Conservation (phyloP, 2,888 invertebrate genomes). For the Hemicrepidius hirtus region DNA sequence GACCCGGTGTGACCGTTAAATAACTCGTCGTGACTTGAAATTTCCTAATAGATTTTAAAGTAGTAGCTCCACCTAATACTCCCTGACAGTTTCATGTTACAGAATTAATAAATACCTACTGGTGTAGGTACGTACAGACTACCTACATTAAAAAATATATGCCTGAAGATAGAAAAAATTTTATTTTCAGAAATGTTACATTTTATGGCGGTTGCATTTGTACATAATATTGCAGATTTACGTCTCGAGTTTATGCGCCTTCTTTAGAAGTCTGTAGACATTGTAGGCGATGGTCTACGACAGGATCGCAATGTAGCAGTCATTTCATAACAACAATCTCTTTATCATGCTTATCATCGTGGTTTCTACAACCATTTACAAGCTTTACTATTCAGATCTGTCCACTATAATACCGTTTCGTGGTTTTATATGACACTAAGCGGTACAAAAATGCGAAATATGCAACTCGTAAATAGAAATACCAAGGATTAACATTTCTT, state of each 20-base stretch:
- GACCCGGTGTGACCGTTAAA: slow-evolving; percentile 50
- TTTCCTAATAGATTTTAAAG: slow-evolving; percentile 50
- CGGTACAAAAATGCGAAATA: slow-evolving; percentile 34
- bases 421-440: slow-evolving; percentile 42
- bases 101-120: slow-evolving; percentile 33
- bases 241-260: neutral
- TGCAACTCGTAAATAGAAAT: slow-evolving; percentile 17
- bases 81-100: slow-evolving; percentile 48
- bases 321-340: slow-evolving; percentile 46
- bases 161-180: neutral
- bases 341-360: slow-evolving; percentile 51
- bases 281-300: slow-evolving; percentile 40
- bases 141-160: slow-evolving; percentile 17
- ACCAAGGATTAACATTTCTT: slow-evolving; percentile 17
- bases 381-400: slow-evolving; percentile 42
- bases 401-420: slow-evolving; percentile 31
- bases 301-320: slow-evolving; percentile 36
- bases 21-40: slow-evolving; percentile 50
- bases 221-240: slow-evolving; percentile 21
- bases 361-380: slow-evolving; percentile 51
- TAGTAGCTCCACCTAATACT: slow-evolving; percentile 48
- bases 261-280: slow-evolving; percentile 19
- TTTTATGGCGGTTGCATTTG: neutral
- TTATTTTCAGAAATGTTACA: neutral
- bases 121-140: slow-evolving; percentile 32